Evolutionary conservation across 2,888 invertebrate genomes (phyloP).

Genomic region (Mimumesa dahlbomi): DNA sequence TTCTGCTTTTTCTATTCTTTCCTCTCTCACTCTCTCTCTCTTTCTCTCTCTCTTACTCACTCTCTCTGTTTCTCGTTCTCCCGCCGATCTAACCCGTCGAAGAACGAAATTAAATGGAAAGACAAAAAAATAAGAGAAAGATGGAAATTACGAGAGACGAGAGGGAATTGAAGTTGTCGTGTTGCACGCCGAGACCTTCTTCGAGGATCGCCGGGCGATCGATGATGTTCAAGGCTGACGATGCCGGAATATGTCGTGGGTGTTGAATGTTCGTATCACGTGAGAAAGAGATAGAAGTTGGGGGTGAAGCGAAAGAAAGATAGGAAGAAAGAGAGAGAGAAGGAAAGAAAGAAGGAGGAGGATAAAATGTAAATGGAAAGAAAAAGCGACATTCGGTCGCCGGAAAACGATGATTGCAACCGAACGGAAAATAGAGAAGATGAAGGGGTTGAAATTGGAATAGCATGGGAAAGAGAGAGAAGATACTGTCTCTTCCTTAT

Average conservation of each 20-base stretch:
- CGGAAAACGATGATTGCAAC: neutral
- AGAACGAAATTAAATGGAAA: neutral
- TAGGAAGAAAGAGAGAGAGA: neutral
- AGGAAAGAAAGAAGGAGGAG: neutral
- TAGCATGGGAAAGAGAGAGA: neutral
- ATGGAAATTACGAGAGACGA: too few species aligned
- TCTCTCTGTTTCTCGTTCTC: neutral
- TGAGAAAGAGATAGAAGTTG: neutral
- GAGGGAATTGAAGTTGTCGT: too few species aligned
- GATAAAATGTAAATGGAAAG: neutral
- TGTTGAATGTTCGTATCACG: neutral
- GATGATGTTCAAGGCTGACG: constrained; percentile 5
- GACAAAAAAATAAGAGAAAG: too few species aligned
- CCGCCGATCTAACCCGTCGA: neutral
- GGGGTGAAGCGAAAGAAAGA: neutral
- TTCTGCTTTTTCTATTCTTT: neutral
- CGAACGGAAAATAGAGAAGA: neutral
- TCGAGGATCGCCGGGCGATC: constrained; percentile 9
- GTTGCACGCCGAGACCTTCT: constrained; percentile 3
- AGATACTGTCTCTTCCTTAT: constrained; percentile 21
- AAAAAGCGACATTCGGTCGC: neutral
- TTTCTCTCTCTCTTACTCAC: neutral
- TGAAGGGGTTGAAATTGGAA: neutral
- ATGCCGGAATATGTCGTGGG: constrained; percentile 1
- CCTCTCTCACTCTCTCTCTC: constrained; percentile 3